Percentiles rank a stretch among this genome's conserved stretches.
phyloP scores from a whole-genome alignment of 2,797 vertebrate species.

The Takifugu ocellatus region DNA sequence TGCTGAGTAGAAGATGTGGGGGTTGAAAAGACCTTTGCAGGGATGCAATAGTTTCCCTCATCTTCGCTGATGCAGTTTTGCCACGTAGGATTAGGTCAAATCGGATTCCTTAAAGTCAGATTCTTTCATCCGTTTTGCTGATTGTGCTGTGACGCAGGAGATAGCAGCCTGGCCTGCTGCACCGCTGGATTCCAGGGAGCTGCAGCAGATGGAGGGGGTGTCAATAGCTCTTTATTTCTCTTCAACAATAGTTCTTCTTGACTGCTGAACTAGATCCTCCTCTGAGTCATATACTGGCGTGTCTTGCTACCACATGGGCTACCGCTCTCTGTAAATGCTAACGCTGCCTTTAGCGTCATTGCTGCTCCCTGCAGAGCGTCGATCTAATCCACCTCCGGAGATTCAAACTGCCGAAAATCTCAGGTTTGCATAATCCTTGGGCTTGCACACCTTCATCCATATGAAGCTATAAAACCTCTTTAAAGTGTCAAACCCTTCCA shows the following conservation, averaged over 20 bases:
- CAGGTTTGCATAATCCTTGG: too few relatives aligned
- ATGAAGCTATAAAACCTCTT: neutral
- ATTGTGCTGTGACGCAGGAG: conserved; percentile 6
- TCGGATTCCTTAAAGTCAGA: too few relatives aligned
- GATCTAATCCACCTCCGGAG: neutral
- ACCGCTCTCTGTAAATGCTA: conserved; percentile 31
- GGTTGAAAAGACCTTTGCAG: too few relatives aligned
- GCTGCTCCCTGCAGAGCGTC: conserved; percentile 30
- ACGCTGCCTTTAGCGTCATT: conserved; percentile 27
- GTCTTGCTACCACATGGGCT: conserved; percentile 32
- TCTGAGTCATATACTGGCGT: conserved; percentile 64
- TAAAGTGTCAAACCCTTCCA: neutral
- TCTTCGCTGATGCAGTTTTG: neutral
- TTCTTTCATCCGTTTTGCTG: too few relatives aligned
- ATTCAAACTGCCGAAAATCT: too few relatives aligned
- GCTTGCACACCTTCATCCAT: too few relatives aligned
- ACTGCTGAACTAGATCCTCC: conserved; percentile 58
- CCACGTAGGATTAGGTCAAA: too few relatives aligned
- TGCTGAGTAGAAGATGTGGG: too few relatives aligned
- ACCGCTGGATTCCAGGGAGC: conserved; percentile 38
- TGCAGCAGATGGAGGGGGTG: conserved; percentile 53
- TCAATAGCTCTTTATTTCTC: conserved; percentile 65
- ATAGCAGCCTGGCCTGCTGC: conserved; percentile 4
- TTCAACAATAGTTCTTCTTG: conserved; percentile 65
- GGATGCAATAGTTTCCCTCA: neutral